phyloP scores from a whole-genome alignment of 2,888 invertebrate genomes.

The Argyra leucocephala region DNA sequence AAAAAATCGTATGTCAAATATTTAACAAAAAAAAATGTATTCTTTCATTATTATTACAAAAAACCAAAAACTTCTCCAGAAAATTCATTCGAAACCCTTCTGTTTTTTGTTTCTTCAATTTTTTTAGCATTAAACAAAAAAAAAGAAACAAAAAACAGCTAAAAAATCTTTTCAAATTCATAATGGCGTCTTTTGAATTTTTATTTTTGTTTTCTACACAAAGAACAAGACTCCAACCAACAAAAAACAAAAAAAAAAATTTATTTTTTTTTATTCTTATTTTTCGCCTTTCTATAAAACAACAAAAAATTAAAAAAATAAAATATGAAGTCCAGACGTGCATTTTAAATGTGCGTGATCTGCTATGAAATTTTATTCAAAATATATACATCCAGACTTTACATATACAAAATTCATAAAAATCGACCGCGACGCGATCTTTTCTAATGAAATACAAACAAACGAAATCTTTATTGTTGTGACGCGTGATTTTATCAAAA shows the following conservation, averaged over 20 bases:
- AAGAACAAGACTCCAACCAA: neutral
- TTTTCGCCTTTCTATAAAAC: neutral
- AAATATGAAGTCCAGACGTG: neutral
- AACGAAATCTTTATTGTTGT: neutral
- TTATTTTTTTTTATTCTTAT: neutral
- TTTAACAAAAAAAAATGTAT: too few relatives aligned
- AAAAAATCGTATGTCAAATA: too few relatives aligned
- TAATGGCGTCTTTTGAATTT: neutral
- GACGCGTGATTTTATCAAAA: neutral
- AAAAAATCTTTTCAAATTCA: too few relatives aligned
- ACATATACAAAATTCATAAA: neutral
- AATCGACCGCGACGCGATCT: neutral
- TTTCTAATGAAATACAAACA: neutral
- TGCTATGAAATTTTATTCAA: too few relatives aligned
- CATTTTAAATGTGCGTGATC: slow-evolving; percentile 2
- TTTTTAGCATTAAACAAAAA: neutral
- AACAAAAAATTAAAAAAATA: too few relatives aligned
- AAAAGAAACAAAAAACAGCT: neutral
- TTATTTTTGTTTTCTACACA: neutral
- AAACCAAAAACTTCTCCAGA: too few relatives aligned
- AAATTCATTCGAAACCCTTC: too few relatives aligned
- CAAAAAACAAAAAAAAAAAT: neutral
- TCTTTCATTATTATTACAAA: too few relatives aligned
- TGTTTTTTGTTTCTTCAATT: too few relatives aligned
- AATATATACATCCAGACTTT: neutral